These are phyloP conservation scores for Odontomachus brunneus DNA, from an alignment of 1,140 invertebrate genomes.

Conservation along the genomic window DNA sequence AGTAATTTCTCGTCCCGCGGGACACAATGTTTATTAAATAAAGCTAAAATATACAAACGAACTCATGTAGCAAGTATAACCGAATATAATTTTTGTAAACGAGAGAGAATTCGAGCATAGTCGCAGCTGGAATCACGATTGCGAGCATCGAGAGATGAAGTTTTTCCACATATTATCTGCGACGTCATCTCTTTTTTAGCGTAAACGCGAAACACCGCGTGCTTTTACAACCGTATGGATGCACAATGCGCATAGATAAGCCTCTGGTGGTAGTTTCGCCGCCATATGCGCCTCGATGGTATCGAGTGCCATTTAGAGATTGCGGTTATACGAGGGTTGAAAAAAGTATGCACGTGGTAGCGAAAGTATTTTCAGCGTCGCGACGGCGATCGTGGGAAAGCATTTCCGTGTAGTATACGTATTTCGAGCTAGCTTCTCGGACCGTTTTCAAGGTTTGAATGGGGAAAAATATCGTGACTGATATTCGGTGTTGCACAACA, in stretches of 20 bases:
- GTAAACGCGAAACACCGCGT: neutral
- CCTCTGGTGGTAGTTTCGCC: neutral
- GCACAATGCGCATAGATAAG: conserved; percentile 45
- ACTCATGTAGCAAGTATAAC: too few species aligned
- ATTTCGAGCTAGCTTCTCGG: neutral
- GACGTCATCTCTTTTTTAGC: neutral
- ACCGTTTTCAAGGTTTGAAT: conserved; percentile 1
- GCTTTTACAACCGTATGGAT: neutral
- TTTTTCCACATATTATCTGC: conserved; percentile 11
- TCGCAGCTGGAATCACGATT: neutral
- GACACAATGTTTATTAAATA: too few species aligned
- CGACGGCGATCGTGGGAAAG: conserved; percentile 32
- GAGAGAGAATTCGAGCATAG: neutral
- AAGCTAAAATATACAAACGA: too few species aligned
- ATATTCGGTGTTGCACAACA: conserved; percentile 26
- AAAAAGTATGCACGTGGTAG: conserved; percentile 16
- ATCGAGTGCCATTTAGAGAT: conserved; percentile 56
- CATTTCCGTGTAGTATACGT: conserved; percentile 23
- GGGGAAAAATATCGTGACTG: neutral
- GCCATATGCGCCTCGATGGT: conserved; percentile 6
- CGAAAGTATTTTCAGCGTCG: conserved; percentile 6
- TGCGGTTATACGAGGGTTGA: conserved; percentile 26
- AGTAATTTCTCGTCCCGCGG: neutral
- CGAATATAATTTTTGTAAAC: too few species aligned
- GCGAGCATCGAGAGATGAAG: neutral